Conservation (phyloP, 2,888 invertebrate species). For the Nephrotoma guestfalica region DNA sequence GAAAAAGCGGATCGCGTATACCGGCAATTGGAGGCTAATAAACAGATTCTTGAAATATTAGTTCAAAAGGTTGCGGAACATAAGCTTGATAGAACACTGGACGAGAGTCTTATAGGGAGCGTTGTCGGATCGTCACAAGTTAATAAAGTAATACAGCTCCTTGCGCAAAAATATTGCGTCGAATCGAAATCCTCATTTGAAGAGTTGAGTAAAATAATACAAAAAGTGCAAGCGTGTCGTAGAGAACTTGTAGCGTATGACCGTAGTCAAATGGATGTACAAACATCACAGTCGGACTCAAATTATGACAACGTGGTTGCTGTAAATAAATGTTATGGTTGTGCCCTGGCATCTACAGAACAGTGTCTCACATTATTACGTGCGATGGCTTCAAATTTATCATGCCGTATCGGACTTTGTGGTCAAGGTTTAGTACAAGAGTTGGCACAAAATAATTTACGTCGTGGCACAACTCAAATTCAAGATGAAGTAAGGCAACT, state of each 20-base stretch:
- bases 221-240: slow-evolving; percentile 81
- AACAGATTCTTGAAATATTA: slow-evolving; percentile 75
- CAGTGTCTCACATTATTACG: slow-evolving; percentile 84
- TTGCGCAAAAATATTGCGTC: slow-evolving; percentile 89
- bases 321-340: slow-evolving; percentile 66
- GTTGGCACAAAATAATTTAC: slow-evolving; percentile 76
- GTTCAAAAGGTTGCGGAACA: slow-evolving; percentile 82
- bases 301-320: slow-evolving; percentile 19
- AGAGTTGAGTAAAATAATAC: slow-evolving; percentile 78
- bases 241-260: slow-evolving; percentile 86
- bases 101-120: slow-evolving; percentile 33
- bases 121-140: slow-evolving; percentile 46
- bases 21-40: slow-evolving; percentile 76
- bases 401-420: slow-evolving; percentile 60
- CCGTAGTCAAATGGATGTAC: slow-evolving; percentile 57
- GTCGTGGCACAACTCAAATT: slow-evolving; percentile 69
- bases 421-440: slow-evolving; percentile 79
- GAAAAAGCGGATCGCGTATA: slow-evolving; percentile 93
- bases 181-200: slow-evolving; percentile 93
- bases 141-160: slow-evolving; percentile 82
- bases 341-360: slow-evolving; percentile 80
- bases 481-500: slow-evolving; percentile 82
- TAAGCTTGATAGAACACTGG: slow-evolving; percentile 45
- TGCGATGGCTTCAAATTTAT: slow-evolving; percentile 69
- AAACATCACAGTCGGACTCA: slow-evolving; percentile 16